These are phyloP conservation scores for Stichodactyla mertensii DNA, from an alignment of 64 coral and sea anemone species.

Conservation along the genomic window DNA sequence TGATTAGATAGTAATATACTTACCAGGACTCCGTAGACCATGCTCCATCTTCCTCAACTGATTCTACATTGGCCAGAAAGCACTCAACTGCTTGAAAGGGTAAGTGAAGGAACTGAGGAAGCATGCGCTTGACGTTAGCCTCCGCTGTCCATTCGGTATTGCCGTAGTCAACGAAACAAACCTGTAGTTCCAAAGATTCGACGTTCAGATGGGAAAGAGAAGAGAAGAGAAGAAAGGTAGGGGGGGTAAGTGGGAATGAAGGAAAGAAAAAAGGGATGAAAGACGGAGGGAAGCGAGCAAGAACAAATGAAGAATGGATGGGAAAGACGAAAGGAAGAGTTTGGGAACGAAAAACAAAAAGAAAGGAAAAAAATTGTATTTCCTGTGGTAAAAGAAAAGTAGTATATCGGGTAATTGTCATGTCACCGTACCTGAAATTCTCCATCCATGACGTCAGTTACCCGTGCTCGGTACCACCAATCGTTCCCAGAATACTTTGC, in stretches of 20 bases:
- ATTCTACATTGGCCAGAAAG: conserved; percentile 72
- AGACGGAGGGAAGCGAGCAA: neutral
- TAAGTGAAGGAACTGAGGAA: conserved; percentile 93
- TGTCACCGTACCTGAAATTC: conserved; percentile 41
- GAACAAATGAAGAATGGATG: neutral
- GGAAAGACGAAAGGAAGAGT: too few relatives aligned
- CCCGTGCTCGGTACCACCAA: conserved; percentile 79
- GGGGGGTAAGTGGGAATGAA: too few relatives aligned
- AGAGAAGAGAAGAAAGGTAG: too few relatives aligned
- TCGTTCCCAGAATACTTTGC: conserved; percentile 53
- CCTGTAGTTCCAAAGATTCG: conserved; percentile 19
- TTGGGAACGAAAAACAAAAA: too few relatives aligned
- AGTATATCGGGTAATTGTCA: neutral
- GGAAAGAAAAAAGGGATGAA: too few relatives aligned
- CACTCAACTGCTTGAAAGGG: conserved; percentile 96
- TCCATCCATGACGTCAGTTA: conserved; percentile 49
- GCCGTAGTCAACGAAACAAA: conserved; percentile 90
- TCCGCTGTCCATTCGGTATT: conserved; percentile 77
- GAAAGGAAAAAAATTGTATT: neutral
- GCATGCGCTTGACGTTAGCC: conserved; percentile 65
- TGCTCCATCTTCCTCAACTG: conserved; percentile 15
- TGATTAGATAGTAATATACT: neutral
- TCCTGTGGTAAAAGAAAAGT: neutral
- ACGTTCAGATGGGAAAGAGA: too few relatives aligned
- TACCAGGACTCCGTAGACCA: conserved; percentile 74